Base-by-base conservation (phyloP, 2,113 vertebrate genomes). In the Carlito syrichta region DNA sequence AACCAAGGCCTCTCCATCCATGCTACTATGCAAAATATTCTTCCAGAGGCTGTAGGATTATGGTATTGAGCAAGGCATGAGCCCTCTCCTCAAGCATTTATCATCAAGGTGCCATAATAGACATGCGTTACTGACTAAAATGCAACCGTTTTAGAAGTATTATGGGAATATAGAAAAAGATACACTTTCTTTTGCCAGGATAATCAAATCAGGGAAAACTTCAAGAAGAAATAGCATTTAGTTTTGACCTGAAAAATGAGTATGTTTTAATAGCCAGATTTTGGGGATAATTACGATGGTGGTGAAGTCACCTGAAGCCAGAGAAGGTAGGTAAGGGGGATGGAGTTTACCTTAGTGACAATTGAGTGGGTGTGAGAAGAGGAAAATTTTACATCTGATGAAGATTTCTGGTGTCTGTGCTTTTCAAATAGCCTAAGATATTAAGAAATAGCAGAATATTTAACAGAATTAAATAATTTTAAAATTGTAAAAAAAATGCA, bases 361-460 rank as follows among this genome's bases (percentile, higher is more conserved):
- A 0, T 5, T 11, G 27, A 76, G 14, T 32, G 45, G 2, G 11
- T 8, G 7, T 3, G 27, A 50, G 14, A 22, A 60, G 27, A 27
- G 0, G 1, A 43, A 9, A 17, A n/a, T 35, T 19, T n/a, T 1
- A 35, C 20, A 2, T n/a, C 56, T 23, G 20, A 22, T 10, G 20
- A 11, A 3, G 2, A 2, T 9, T 10, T 35, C 30, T 8, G 73
- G 40, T 0, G 0, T 63, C 38, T 23, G 4, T 11, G 0, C 11
- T 30, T 92, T 68, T 25, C 10, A 81, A 50, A 43, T 40, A 1
- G 5, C 27, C 40, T 60, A 48, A 54, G 48, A 43, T 52, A 19
- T 8, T 14, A 13, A 58, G 17, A 13, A 35, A 35, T 13, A 12
- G 8, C 89, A 58, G 48, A 9, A 2, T 52, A n/a, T 68, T 56